Evolutionary conservation across 2,797 vertebrate genomes (phyloP).

Genomic region (Crenuchus spilurus): DNA sequence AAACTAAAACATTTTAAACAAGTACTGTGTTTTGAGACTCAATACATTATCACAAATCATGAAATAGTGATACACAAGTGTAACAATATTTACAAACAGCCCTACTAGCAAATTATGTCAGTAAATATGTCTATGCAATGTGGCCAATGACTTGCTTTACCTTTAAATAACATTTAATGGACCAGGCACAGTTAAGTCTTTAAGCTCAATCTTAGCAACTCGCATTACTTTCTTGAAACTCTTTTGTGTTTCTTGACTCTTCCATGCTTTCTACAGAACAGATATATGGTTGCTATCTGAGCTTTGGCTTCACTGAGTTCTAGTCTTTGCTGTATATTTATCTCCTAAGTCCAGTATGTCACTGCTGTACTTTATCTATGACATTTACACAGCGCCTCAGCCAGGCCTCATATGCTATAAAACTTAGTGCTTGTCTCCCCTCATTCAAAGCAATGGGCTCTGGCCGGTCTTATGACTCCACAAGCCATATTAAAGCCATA

Average conservation of each 20-base stretch:
- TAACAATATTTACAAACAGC: too few species aligned
- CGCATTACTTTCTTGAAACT: background rate
- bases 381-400: slow-evolving; percentile 57
- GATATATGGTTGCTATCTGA: slow-evolving; percentile 14
- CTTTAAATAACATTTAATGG: background rate
- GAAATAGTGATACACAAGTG: too few species aligned
- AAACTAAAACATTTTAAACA: too few species aligned
- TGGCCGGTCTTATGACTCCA: slow-evolving; percentile 27
- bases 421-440: slow-evolving; percentile 34
- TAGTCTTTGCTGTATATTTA: slow-evolving; percentile 37
- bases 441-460: slow-evolving; percentile 39
- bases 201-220: background rate
- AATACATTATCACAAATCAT: too few species aligned
- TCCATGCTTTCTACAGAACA: slow-evolving; percentile 1
- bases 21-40: too few species aligned
- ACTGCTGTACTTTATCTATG: slow-evolving; percentile 55
- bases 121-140: too few species aligned
- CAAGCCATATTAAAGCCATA: slow-evolving; percentile 38
- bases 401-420: slow-evolving; percentile 57
- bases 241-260: background rate
- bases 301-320: slow-evolving; percentile 26
- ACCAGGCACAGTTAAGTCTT: background rate
- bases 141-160: too few species aligned
- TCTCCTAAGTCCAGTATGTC: slow-evolving; percentile 37
- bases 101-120: too few species aligned